Percentiles rank a stretch among this genome's conserved stretches.
These are phyloP conservation scores for Cryptotis parvus DNA, from an alignment of 2,113 vertebrate species.

Conservation along the genomic window DNA sequence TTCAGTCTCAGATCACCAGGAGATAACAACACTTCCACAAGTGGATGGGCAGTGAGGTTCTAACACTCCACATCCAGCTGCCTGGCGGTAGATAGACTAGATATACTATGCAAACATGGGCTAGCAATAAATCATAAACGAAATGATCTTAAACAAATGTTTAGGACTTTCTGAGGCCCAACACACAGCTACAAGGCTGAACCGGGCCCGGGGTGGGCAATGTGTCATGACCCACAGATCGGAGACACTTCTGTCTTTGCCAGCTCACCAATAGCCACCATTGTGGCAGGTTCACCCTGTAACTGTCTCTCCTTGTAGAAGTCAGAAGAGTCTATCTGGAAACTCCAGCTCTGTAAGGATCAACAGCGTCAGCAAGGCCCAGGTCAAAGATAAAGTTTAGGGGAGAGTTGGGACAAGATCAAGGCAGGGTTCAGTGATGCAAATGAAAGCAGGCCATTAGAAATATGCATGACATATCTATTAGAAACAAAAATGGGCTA, in stretches of 20 bases:
- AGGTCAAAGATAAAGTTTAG: not conserved
- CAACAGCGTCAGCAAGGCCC: not conserved
- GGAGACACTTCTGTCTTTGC: no score
- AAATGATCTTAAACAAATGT: no score
- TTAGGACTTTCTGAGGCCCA: no score
- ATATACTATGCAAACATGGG: no score
- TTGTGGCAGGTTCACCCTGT: no score
- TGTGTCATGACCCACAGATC: no score
- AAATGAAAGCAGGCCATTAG: conserved; percentile 69
- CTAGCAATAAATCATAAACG: no score
- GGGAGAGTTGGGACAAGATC: not conserved
- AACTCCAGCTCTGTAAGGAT: not conserved
- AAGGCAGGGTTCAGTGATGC: not conserved
- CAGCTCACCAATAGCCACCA: no score
- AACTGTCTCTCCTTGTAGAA: not conserved
- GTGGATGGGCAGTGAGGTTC: conserved; percentile 64
- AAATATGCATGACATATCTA: conserved; percentile 7
- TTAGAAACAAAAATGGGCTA: conserved; percentile 51
- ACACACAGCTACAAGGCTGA: no score
- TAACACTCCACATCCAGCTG: conserved; percentile 65
- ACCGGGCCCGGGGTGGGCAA: no score
- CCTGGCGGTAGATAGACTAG: not conserved
- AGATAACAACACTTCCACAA: conserved; percentile 66
- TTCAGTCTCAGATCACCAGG: conserved; percentile 58
- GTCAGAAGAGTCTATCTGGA: not conserved